Conservation (phyloP, 2,888 invertebrate species). For the Eledona agricola region DNA sequence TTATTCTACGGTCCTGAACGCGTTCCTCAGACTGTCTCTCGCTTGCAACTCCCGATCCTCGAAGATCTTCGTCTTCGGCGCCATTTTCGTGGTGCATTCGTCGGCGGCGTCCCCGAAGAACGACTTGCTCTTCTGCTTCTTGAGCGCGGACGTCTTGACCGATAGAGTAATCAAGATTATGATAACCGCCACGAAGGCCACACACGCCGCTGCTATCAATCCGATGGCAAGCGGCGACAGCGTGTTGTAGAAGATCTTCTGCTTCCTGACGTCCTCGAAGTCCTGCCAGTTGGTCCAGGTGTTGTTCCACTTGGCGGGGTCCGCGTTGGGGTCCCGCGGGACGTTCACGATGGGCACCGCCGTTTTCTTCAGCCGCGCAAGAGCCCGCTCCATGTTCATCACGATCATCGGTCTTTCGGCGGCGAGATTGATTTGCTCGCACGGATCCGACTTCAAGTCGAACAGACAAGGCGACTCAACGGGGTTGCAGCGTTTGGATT, state of each 20-base stretch:
- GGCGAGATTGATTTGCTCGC: slow-evolving; percentile 65
- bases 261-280: slow-evolving; percentile 60
- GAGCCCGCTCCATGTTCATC: slow-evolving; percentile 60
- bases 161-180: slow-evolving; percentile 46
- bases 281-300: slow-evolving; percentile 71
- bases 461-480: slow-evolving; percentile 63
- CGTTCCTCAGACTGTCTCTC: slow-evolving; percentile 46
- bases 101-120: slow-evolving; percentile 41
- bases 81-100: slow-evolving; percentile 40
- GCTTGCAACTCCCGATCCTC: slow-evolving; percentile 49
- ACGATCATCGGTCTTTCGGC: slow-evolving; percentile 58
- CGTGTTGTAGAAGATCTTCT: slow-evolving; percentile 46
- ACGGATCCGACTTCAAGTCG: slow-evolving; percentile 65
- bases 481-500: slow-evolving; percentile 53
- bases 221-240: slow-evolving; percentile 54
- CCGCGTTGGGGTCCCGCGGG: slow-evolving; percentile 61
- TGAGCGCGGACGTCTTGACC: slow-evolving; percentile 14
- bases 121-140: slow-evolving; percentile 21
- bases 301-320: slow-evolving; percentile 66
- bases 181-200: slow-evolving; percentile 52
- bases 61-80: slow-evolving; percentile 44
- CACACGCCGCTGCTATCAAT: slow-evolving; percentile 52
- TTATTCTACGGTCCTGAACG: slow-evolving; percentile 46
- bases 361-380: slow-evolving; percentile 60
- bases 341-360: slow-evolving; percentile 62